Base-by-base conservation (phyloP, 2,797 vertebrate species). In the Staurois parvus region DNA sequence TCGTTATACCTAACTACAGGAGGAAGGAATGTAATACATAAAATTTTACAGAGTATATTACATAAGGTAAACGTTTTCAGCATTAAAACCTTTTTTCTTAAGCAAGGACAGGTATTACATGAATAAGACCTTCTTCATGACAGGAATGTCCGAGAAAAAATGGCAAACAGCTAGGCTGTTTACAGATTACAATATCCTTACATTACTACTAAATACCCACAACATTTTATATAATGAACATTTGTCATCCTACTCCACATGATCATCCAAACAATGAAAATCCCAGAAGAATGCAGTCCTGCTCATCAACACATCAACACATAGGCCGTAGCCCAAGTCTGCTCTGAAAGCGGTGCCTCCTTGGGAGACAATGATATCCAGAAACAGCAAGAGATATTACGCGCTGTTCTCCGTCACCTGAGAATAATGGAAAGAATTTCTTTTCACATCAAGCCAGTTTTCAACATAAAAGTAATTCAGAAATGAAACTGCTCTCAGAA, bases 401-500 rank as follows among this genome's bases (percentile, higher is more conserved):
- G 7, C 2, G 21, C 52, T 8, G 21, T 59, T 59, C 52, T 24
- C 52, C 21, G 52, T 59, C 52, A 59, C 52, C 52, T 45, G 48
- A 59, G 52, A 59, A 59, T 59, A 59, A 59, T 59, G 0, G 52
- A 59, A 59, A 19, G 52, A 59, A 59, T 59, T 59, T 59, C n/a
- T 59, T 37, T 59, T 59, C 21, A n/a, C 28, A 28, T 11, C 56
- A 59, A 64, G 59, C 8, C 59, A 26, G 21, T 64, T n/a, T n/a
- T 66, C 12, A 28, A 66, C 64, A 26, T 66, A 29, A 66, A 66
- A 29, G 64, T 66, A 66, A 15, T 66, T 66, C 64, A 66, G 64
- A 66, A 37, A 72, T 76, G 28, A 76, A 88, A 88, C 85, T 0
- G 76, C 89, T 69, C 64, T 66, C 4, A 12, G 64, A 66, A 12